Base-by-base conservation (phyloP, 2,888 invertebrate species). In the Raillietiella orientalis region DNA sequence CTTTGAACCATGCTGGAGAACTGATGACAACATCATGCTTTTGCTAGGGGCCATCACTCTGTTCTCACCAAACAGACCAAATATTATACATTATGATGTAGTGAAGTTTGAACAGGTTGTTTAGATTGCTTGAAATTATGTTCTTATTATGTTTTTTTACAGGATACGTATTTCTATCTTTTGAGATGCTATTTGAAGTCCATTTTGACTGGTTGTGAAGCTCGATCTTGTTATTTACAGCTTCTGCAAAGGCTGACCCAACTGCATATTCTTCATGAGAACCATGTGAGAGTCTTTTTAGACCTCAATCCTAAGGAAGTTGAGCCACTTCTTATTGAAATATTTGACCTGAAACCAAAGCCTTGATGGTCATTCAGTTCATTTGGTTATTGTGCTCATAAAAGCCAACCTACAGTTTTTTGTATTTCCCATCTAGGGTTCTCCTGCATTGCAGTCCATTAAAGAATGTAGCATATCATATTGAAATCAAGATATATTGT, bases 251-350 rank as follows among this genome's bases (percentile, higher is more conserved):
- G 79, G 52, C 69, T 87, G 37, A 62, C 70, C 14, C 84, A 87
- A 41, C 59, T 90, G 13, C 66, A 75, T 35, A 65, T 64, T 39
- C 53, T 87, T 27, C 75, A 79, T 31, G 77, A 79, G 37, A 72
- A 74, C 37, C 66, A 84, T n/a, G 71, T 84, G 5, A 66, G 69
- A 20, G 74, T 84, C 4, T 75, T 82, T 45, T 55, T 87, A 14
- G 74, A 84, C 47, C 74, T 82, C 2, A 79, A 87, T 53, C 82
- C 87, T 16, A 58, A 64, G 30, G 63, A 69, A 41, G 71, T 90
- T 23, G 84, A 84, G 39, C 90, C 87, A 1, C 52, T 90, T 19
- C 54, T 90, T 23, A 67, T 84, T 44, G 87, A 90, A 56, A 79
- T 90, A 41, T 79, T 90, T 39, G 84, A 87, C 52, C 55, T 87